Base-by-base conservation (phyloP, 2,797 vertebrate genomes). In the Australoheros facetus region DNA sequence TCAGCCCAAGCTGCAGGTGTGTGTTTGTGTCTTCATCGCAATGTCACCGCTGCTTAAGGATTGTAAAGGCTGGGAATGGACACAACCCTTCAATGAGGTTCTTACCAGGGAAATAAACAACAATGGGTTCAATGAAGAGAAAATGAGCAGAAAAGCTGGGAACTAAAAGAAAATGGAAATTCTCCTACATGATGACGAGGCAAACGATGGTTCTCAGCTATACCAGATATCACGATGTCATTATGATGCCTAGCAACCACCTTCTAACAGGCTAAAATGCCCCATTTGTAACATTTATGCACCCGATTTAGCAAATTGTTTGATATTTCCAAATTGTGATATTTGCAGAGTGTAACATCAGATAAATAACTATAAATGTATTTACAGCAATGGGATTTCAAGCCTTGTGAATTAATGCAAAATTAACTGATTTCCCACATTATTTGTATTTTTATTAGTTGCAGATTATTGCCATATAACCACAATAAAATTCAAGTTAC, bases 21-120 rank as follows among this genome's bases (percentile, higher is more conserved):
- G 83, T 76, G 76, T 90, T 85, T 80, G 79, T 71, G 73, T 91
- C 87, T 56, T 90, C 85, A 89, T 92, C 90, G 91, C 77, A 87
- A 28, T 85, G 82, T 87, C 85, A 77, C 79, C 56, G 86, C 89
- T 83, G 84, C 84, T 87, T 86, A 86, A 80, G 87, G 81, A 79
- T 53, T 81, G 62, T 64, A 60, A 77, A 69, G 17, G 64, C 42
- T 48, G 26, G 32, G 19, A 85, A 87, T 56, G 69, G 56, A 86
- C 51, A 64, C 77, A 56, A 78, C 75, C 53, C 82, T 83, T 84
- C 79, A 84, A 12, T 14, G 12, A 42, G 77, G 7, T 34, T 34
- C 8, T 34, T 28, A 48, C 26, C 37, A 66, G 12, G 14, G 14
- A 23, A 45, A 28, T 11, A 23, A 66, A 42, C 5, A 45, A 45